These are phyloP conservation scores for Meles meles DNA, from an alignment of 2,113 vertebrate genomes.

Conservation along the genomic window DNA sequence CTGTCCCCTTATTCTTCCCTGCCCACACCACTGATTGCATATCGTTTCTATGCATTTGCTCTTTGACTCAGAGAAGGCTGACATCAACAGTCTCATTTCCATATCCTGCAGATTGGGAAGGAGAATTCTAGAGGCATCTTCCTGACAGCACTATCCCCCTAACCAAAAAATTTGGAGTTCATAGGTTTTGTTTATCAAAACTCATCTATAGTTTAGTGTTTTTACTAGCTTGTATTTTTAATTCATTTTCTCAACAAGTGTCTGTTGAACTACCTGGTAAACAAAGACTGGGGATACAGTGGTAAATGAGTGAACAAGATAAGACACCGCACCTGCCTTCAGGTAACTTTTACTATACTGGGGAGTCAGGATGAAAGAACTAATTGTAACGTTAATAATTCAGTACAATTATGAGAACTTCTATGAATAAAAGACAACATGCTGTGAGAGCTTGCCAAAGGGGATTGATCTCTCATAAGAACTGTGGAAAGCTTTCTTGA, in stretches of 20 bases:
- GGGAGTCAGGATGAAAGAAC: neutral
- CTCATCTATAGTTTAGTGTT: neutral
- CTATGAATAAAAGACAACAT: neutral
- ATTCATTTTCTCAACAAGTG: neutral
- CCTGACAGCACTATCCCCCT: neutral
- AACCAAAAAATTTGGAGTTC: neutral
- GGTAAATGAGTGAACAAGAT: neutral
- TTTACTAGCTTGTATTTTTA: neutral
- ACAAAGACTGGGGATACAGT: neutral
- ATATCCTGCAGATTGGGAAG: neutral
- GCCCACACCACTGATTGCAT: neutral
- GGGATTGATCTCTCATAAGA: neutral
- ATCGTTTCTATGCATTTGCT: neutral
- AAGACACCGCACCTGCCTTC: neutral
- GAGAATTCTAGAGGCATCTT: neutral
- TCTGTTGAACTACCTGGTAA: neutral
- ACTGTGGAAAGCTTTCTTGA: neutral
- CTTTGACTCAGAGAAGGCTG: neutral
- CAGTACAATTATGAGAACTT: neutral
- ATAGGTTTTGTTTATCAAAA: neutral
- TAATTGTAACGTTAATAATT: neutral
- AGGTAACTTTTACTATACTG: neutral
- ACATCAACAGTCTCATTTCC: neutral
- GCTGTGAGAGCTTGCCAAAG: neutral
- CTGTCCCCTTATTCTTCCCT: fast-evolving